Conservation (phyloP, 2,888 invertebrate species). For the Macrosoma leucophasiata region DNA sequence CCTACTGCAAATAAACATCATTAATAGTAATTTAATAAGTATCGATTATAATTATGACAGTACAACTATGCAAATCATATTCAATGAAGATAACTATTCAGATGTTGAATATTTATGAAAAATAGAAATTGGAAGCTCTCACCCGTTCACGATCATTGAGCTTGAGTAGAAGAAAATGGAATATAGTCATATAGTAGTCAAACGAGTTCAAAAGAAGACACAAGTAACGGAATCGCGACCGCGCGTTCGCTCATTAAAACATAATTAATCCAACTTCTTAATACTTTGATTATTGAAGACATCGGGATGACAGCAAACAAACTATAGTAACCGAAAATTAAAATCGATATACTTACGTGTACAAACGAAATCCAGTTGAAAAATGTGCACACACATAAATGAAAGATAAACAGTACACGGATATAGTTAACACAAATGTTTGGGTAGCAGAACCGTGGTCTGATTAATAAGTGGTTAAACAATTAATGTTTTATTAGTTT, state of each 20-base stretch:
- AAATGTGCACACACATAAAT: conserved; percentile 31
- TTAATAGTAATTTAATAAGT: not conserved
- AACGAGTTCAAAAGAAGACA: conserved; percentile 57
- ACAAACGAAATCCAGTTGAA: conserved; percentile 36
- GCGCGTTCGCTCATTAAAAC: conserved; percentile 44
- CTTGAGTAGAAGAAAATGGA: conserved; percentile 23
- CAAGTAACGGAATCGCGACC: conserved; percentile 56
- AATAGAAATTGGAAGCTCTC: conserved; percentile 22
- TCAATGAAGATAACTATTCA: conserved; percentile 6
- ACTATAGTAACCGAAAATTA: conserved; percentile 9
- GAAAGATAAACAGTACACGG: conserved; percentile 10
- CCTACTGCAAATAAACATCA: not conserved
- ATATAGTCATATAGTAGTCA: conserved; percentile 35
- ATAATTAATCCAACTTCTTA: conserved; percentile 10
- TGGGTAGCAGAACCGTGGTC: conserved; percentile 33
- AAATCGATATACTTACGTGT: conserved; percentile 37
- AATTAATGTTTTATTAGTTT: conserved; percentile 36
- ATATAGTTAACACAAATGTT: conserved; percentile 35
- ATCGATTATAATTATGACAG: conserved; percentile 3
- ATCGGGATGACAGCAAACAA: too few species aligned
- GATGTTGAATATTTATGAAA: conserved; percentile 24
- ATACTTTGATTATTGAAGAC: conserved; percentile 1
- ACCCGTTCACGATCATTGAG: conserved; percentile 10
- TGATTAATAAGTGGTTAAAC: conserved; percentile 30
- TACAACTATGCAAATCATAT: conserved; percentile 10